Evolutionary conservation across 2,797 vertebrate genomes (phyloP).

Genomic region (Pipistrellus nathusii): DNA sequence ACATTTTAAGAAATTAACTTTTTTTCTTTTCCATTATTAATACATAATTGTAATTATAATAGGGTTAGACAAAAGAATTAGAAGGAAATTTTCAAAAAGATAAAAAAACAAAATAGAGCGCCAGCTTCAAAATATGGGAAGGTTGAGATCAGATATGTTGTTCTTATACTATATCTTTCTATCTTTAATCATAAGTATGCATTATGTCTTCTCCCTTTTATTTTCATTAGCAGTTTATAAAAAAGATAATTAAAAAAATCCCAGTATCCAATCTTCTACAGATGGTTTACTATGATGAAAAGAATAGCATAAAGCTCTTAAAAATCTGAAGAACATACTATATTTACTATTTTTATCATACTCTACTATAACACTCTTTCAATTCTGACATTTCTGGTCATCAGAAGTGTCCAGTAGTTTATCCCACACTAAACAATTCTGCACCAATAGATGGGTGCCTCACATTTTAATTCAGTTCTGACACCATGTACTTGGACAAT

Average conservation of each 20-base stretch:
- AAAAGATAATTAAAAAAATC: neutral
- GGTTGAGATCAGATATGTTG: neutral
- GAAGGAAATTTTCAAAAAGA: neutral
- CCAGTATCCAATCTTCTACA: neutral
- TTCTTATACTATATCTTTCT: neutral
- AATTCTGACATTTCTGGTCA: neutral
- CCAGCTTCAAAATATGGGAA: conserved; percentile 15
- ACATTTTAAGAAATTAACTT: neutral
- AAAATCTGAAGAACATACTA: neutral
- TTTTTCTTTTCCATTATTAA: neutral
- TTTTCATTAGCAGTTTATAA: neutral
- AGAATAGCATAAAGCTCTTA: neutral
- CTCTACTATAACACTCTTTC: neutral
- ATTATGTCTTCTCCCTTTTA: neutral
- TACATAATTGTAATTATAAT: neutral
- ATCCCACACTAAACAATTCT: neutral
- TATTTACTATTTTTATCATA: neutral
- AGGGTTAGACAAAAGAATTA: neutral
- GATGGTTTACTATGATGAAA: neutral
- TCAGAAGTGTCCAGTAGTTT: neutral
- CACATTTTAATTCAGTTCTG: neutral
- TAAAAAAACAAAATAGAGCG: neutral
- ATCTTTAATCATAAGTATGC: neutral
- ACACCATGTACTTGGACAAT: neutral
- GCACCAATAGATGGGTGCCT: neutral